Evolutionary conservation across 2,888 invertebrate species (phyloP), one percentile per base, ranked within the genome.

Genomic region (Alviniconcha strummeri): DNA sequence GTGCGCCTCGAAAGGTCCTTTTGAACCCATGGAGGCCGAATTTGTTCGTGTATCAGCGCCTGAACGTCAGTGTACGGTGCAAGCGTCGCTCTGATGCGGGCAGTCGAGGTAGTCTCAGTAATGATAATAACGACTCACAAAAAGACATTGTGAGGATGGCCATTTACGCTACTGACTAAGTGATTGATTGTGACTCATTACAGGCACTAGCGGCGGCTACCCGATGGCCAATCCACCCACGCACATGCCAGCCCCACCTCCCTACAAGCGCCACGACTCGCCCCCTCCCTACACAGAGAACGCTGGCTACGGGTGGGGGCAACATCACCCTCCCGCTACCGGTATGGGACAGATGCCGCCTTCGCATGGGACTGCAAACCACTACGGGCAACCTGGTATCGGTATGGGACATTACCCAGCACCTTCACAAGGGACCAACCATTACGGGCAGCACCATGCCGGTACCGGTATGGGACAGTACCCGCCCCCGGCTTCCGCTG

Each of bases 231-330:
- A 19, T 52, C 74, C 67, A 6, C 36, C 67, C 64, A 7, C 11
- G 64, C 56, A 71, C 19, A 55, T 69, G 69, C 80, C 80, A 13
- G 52, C n/a, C 54, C 80, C 80, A 9, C 80, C 80, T 5, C 80
- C 79, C 69, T 80, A 80, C 80, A 80, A 80, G 55, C 67, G 55
- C 4, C 67, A 71, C 80, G 80, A 80, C 55, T 9, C 17, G 0
- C 69, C 80, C 80, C 80, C 80, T n/a, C 69, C 80, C 80, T 80
- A 80, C 55, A 9, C 80, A 4, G 69, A 54, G 11, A 36, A n/a
- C 57, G 9, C 56, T 7, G 19, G 8, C 4, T 8, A 13, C 13
- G 55, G 11, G 9, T 17, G 54, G 54, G 6, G 54, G 4, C 56
- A 56, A 6, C 13, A 7, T 17, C 36, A 13, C 60, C 60, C 19